Conservation (phyloP, 2,888 invertebrate species). For the Blera fallax region DNA sequence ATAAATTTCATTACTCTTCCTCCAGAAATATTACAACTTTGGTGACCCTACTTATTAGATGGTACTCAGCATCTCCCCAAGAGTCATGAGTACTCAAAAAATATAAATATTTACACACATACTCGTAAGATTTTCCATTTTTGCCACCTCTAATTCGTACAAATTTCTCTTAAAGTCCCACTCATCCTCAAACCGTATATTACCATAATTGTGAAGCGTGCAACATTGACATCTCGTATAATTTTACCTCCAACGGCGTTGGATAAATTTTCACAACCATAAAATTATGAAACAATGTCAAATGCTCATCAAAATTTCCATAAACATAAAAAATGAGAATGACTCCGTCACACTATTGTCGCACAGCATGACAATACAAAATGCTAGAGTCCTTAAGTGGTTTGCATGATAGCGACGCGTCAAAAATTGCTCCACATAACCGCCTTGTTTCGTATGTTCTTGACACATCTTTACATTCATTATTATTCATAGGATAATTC, state of each 20-base stretch:
- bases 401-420: slow-evolving; percentile 36
- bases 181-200: slow-evolving; percentile 2
- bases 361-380: background rate
- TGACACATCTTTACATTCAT: slow-evolving; percentile 13
- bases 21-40: no score
- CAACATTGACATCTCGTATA: slow-evolving; percentile 21
- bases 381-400: slow-evolving; percentile 3
- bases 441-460: background rate
- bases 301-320: slow-evolving; percentile 52
- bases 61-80: no score
- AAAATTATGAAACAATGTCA: slow-evolving; percentile 59
- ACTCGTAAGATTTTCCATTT: background rate
- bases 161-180: background rate
- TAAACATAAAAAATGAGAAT: slow-evolving; percentile 4
- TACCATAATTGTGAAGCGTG: background rate
- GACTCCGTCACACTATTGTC: slow-evolving; percentile 17
- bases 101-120: no score
- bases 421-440: background rate
- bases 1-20: no score
- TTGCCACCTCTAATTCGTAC: background rate
- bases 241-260: background rate
- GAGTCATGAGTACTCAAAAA: no score
- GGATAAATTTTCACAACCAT: slow-evolving; percentile 9
- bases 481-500: slow-evolving; percentile 54
- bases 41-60: no score